These are phyloP conservation scores for Pollenia labialis DNA, from an alignment of 2,888 invertebrate species.

Conservation along the genomic window DNA sequence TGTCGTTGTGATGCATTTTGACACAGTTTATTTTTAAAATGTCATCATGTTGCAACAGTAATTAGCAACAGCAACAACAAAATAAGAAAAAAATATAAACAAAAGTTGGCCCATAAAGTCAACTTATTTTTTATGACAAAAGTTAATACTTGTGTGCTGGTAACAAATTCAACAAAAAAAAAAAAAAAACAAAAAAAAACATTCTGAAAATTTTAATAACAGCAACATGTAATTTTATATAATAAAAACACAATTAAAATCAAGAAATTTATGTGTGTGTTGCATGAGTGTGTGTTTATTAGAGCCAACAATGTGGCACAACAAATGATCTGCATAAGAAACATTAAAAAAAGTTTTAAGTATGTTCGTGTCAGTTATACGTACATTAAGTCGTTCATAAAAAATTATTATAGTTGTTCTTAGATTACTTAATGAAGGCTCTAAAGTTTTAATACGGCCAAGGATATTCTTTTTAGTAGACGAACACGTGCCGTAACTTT, in stretches of 20 bases:
- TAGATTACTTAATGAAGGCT: slow-evolving; percentile 7
- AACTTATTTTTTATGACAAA: neutral
- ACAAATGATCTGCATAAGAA: neutral
- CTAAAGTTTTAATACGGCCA: slow-evolving; percentile 5
- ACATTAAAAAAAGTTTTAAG: slow-evolving; percentile 22
- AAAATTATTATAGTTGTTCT: slow-evolving; percentile 1
- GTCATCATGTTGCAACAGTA: slow-evolving; percentile 26
- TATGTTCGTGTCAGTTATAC: slow-evolving; percentile 8
- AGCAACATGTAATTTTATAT: neutral
- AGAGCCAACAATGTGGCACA: neutral
- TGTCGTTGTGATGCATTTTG: slow-evolving; percentile 31
- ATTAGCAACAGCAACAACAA: slow-evolving; percentile 32
- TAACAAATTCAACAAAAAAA: neutral
- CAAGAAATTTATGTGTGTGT: neutral
- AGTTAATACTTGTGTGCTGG: slow-evolving; percentile 12
- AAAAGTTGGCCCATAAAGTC: slow-evolving; percentile 32
- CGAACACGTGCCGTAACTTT: neutral
- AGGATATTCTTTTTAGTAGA: neutral
- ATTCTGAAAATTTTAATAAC: neutral
- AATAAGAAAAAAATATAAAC: neutral
- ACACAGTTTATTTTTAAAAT: slow-evolving; percentile 27
- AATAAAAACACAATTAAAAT: slow-evolving; percentile 21
- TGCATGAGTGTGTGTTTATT: neutral
- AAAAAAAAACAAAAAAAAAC: neutral
- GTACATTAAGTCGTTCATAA: neutral